Evolutionary conservation across 2,113 vertebrate genomes (phyloP).

Genomic region (Sylvietta virens): DNA sequence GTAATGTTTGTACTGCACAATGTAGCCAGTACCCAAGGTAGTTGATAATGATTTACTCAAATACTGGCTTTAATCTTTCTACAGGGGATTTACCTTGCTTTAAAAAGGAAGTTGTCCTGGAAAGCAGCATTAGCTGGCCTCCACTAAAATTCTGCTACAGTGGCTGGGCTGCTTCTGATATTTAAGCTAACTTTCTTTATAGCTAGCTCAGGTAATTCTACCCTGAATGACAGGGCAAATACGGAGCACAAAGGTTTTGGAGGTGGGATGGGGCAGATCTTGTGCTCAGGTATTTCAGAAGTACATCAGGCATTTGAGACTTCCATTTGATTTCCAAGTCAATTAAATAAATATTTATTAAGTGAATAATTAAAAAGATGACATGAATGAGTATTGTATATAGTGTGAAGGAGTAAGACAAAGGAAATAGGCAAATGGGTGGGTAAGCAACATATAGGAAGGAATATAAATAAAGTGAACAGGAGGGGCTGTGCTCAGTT

Average conservation of each 20-base stretch:
- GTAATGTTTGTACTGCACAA: neutral
- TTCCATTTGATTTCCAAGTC: neutral
- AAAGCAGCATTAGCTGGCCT: neutral
- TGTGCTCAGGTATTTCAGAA: neutral
- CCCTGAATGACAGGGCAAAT: neutral
- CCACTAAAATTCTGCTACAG: accelerated
- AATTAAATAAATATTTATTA: neutral
- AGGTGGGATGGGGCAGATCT: neutral
- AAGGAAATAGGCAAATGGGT: neutral
- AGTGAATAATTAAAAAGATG: neutral
- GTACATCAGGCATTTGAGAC: neutral
- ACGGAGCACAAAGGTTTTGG: neutral
- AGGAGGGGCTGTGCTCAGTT: neutral
- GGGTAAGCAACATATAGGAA: neutral
- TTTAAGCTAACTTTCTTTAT: neutral
- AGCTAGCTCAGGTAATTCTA: neutral
- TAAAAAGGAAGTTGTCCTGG: neutral
- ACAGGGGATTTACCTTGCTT: neutral
- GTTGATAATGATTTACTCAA: neutral
- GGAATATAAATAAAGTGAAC: neutral
- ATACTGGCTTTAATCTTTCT: neutral
- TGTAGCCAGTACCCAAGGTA: neutral
- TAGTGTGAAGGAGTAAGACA: neutral
- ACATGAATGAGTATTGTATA: neutral
- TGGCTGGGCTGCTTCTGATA: neutral